Base-by-base conservation (phyloP, 1,140 invertebrate species). In the Apis florea region DNA sequence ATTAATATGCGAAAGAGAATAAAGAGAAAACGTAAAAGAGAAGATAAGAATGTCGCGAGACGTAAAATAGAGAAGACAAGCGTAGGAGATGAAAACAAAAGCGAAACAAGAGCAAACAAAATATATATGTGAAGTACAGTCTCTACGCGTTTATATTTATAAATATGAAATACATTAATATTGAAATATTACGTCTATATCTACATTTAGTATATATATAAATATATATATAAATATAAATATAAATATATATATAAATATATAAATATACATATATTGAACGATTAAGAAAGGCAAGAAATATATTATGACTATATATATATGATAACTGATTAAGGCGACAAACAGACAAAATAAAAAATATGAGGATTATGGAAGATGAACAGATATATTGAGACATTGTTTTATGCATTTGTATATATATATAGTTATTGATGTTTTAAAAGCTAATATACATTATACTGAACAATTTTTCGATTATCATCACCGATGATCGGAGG, bases 71-170 rank as follows among this genome's bases (percentile, higher is more conserved):
- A 15, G n/a, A 59, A 47, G 56, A 59, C 21, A 24, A 47, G 70
- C 53, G 19, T 59, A 59, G 31, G 67, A 56, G n/a, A 24, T 15
- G 69, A 49, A 74, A 83, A 70, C 10, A 67, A 47, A 67, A 15
- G 49, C 61, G 53, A 82, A 86, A 86, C 79, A 74, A 85, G 81
- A 87, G 54, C 47, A 88, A 90, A 90, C 83, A 89, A 90, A 87
- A 89, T 72, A 84, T 86, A 86, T 88, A 88, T 84, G 90, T 89
- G 85, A 90, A 40, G 88, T 90, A 86, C 88, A 92, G 92, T 92
- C 91, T 90, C 91, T 90, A 92, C 89, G 89, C 90, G 90, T 91
- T 92, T 90, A 92, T 93, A 92, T 91, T 84, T 89, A 89, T 89
- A 89, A 89, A 88, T 86, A 87, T 83, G 59, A 82, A 85, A 87